Conservation (phyloP, 2,888 invertebrate species). For the Scaptodrosophila latifasciaeformis region DNA sequence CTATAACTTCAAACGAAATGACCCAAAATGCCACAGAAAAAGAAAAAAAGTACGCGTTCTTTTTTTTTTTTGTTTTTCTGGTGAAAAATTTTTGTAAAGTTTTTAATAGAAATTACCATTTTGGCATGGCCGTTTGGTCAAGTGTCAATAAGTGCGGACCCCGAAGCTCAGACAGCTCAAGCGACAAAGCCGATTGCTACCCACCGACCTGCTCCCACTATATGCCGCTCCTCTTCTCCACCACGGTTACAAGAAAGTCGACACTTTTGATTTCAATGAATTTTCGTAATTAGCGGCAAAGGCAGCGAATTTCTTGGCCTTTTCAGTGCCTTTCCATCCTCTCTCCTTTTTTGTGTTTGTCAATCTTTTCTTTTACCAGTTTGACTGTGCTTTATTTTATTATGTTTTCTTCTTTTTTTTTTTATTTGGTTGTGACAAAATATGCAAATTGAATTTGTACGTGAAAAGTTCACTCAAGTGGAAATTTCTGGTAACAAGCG, state of each 20-base stretch:
- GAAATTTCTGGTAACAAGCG: conserved; percentile 35
- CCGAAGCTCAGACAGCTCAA: conserved; percentile 15
- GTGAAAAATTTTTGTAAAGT: conserved; percentile 47
- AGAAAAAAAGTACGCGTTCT: too few relatives aligned
- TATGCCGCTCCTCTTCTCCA: neutral
- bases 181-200: conserved; percentile 37
- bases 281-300: conserved; percentile 62
- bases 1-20: conserved; percentile 49
- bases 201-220: neutral
- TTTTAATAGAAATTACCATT: conserved; percentile 64
- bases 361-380: neutral
- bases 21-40: conserved; percentile 22
- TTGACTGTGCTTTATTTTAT: conserved; percentile 21
- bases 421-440: conserved; percentile 34
- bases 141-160: conserved; percentile 52
- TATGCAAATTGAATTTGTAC: conserved; percentile 50
- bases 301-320: conserved; percentile 31
- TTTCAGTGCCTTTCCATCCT: conserved; percentile 33
- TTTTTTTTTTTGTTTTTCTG: neutral
- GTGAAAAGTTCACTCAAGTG: conserved; percentile 46
- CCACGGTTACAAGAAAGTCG: conserved; percentile 19
- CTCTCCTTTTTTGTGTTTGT: neutral
- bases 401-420: conserved; percentile 11
- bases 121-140: conserved; percentile 60
- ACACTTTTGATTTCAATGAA: conserved; percentile 65